A percentile compares a stretch with the other conserved stretches of the same genome.
Conservation (phyloP, 1,140 invertebrate genomes). For the Lepidurus apus region DNA sequence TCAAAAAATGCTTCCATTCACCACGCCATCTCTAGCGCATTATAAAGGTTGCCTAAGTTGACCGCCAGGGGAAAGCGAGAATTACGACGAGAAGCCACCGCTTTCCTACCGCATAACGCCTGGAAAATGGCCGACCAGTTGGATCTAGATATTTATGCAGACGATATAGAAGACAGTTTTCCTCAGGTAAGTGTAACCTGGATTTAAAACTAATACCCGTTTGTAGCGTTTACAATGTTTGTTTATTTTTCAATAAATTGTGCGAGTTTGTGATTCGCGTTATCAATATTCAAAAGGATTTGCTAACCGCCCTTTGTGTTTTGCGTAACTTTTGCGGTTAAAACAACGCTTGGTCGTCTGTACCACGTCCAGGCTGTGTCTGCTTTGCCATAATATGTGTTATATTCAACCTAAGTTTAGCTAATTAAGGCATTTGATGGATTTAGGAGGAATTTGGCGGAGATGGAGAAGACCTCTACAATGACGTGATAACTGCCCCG, state of each 20-base stretch:
- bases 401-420: slow-evolving; percentile 35
- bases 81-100: not conserved
- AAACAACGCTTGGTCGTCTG: not conserved
- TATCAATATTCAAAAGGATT: not conserved
- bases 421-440: not conserved
- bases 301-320: not conserved
- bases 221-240: too few relatives aligned
- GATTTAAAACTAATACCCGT: not conserved
- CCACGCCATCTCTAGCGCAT: too few relatives aligned
- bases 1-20: too few relatives aligned
- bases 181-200: slow-evolving; percentile 58
- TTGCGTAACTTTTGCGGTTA: not conserved
- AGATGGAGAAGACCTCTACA: slow-evolving; percentile 89
- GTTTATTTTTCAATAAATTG: not conserved
- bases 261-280: not conserved
- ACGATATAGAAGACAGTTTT: slow-evolving; percentile 93
- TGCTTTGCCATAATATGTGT: not conserved
- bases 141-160: slow-evolving; percentile 94
- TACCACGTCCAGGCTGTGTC: not conserved
- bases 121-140: slow-evolving; percentile 89
- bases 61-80: too few relatives aligned
- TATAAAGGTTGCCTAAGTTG: too few relatives aligned
- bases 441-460: slow-evolving; percentile 72
- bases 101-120: not conserved
- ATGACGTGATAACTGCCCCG: slow-evolving; percentile 85